A percentile compares a stretch with the other conserved stretches of the same genome.
Evolutionary conservation across 1,140 invertebrate species (phyloP).

Genomic region (Bombus confusus): DNA sequence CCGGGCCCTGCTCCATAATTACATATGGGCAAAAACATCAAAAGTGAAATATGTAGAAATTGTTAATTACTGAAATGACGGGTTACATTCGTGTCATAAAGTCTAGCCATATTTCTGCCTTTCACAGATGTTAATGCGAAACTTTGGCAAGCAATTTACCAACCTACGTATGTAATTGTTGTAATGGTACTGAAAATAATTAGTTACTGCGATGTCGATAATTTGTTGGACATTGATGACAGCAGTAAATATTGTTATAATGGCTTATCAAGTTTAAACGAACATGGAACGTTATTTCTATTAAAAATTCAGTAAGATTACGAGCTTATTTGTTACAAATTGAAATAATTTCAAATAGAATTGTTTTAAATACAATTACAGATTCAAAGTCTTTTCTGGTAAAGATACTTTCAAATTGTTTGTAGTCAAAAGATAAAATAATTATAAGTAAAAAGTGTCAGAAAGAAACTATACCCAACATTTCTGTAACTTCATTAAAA

Average conservation of each 20-base stretch:
- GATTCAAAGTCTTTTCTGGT: background rate
- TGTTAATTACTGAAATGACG: background rate
- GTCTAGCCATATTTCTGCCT: conserved; percentile 3
- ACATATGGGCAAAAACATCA: no score
- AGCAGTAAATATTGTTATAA: background rate
- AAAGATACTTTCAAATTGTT: background rate
- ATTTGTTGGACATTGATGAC: background rate
- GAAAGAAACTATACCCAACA: background rate
- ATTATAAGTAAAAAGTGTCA: background rate
- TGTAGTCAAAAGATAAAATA: background rate
- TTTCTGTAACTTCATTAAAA: background rate
- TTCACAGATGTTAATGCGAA: background rate
- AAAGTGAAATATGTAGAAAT: background rate
- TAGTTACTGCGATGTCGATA: background rate
- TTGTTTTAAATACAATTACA: no score
- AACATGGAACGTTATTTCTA: no score
- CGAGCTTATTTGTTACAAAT: background rate
- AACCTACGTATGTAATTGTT: background rate
- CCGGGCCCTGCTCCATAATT: background rate
- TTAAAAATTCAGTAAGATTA: background rate
- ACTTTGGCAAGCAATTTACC: background rate
- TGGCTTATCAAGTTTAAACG: background rate
- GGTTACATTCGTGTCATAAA: background rate
- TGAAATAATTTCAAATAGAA: background rate
- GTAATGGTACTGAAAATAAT: background rate